Evolutionary conservation across 2,113 vertebrate species (phyloP).

Genomic region (Colossoma macropomum): DNA sequence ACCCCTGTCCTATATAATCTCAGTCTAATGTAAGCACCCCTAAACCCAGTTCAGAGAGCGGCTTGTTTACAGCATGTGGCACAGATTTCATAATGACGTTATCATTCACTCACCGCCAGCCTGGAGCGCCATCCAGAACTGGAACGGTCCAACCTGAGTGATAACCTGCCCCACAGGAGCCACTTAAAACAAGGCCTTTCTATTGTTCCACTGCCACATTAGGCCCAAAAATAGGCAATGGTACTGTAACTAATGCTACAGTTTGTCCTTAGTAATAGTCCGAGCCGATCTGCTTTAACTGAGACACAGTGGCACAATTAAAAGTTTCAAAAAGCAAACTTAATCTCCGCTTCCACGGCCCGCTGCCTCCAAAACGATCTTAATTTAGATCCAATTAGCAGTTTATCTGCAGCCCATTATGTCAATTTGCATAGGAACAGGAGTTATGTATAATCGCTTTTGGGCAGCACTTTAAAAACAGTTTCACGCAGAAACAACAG

Average conservation of each 20-base stretch:
- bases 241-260: neutral
- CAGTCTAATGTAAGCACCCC: neutral
- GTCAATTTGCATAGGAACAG: neutral
- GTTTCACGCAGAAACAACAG: neutral
- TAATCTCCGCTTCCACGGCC: neutral
- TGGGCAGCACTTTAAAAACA: neutral
- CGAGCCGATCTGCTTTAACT: too few relatives aligned
- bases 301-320: neutral
- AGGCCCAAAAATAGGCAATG: neutral
- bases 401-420: slow-evolving; percentile 2
- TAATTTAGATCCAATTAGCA: neutral
- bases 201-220: neutral
- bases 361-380: neutral
- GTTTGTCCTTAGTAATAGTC: neutral
- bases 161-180: neutral
- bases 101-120: neutral
- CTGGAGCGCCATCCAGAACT: neutral
- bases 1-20: neutral
- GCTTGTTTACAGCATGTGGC: slow-evolving; percentile 1
- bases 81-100: neutral
- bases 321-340: neutral
- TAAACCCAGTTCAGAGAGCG: neutral
- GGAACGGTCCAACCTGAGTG: neutral
- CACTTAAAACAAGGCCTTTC: neutral
- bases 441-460: neutral